These are phyloP conservation scores for Gouania willdenowi DNA, from an alignment of 2,797 vertebrate species.

Conservation along the genomic window DNA sequence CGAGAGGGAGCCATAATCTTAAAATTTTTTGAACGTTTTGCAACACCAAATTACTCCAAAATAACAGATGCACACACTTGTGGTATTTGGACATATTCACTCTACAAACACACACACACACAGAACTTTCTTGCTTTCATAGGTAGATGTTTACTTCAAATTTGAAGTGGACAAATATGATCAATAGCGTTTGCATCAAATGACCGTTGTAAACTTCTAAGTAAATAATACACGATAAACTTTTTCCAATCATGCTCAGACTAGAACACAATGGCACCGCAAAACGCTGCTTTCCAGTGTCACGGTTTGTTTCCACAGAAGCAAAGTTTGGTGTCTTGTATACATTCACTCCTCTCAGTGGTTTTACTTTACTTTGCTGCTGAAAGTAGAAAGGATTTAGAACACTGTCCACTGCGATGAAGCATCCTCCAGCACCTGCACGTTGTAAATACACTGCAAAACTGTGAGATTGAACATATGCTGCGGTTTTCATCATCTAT, in stretches of 20 bases:
- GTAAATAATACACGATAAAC: too few species aligned
- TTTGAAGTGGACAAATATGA: too few species aligned
- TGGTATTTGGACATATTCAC: too few species aligned
- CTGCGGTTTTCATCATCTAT: background rate
- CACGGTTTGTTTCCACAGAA: slow-evolving; percentile 57
- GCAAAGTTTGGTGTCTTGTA: slow-evolving; percentile 16
- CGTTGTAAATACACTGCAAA: slow-evolving; percentile 44
- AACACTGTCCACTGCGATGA: slow-evolving; percentile 16
- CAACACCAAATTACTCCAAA: too few species aligned
- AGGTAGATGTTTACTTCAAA: too few species aligned
- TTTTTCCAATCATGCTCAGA: slow-evolving; percentile 19
- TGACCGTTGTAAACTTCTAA: too few species aligned
- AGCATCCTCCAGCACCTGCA: slow-evolving; percentile 10
- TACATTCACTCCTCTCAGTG: slow-evolving; percentile 38
- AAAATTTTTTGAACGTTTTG: too few species aligned
- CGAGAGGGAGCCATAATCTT: too few species aligned
- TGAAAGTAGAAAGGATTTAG: slow-evolving; percentile 47
- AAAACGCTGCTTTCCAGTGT: slow-evolving; percentile 50
- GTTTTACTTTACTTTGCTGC: slow-evolving; percentile 41
- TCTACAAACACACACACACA: too few species aligned
- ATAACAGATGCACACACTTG: too few species aligned
- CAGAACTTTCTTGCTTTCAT: too few species aligned
- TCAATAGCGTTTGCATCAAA: too few species aligned
- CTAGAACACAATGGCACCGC: slow-evolving; percentile 44
- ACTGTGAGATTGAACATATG: slow-evolving; percentile 13